Conservation (phyloP, 2,888 invertebrate species). For the Lissocephala sabroskyi region DNA sequence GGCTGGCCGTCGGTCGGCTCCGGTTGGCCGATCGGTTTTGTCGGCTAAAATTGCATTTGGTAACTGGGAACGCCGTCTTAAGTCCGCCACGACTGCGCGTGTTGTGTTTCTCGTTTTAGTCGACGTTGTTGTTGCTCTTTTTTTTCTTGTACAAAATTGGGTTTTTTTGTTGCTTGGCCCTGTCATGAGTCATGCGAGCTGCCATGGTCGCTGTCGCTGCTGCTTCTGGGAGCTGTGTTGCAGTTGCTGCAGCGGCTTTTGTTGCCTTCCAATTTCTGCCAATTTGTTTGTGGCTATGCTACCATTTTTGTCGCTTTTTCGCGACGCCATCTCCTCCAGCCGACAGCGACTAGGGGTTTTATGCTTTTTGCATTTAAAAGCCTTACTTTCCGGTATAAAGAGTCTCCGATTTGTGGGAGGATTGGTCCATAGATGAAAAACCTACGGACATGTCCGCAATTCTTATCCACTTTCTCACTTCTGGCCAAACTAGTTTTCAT, state of each 20-base stretch:
- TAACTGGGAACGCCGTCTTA: conserved; percentile 23
- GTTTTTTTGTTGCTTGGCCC: conserved; percentile 3
- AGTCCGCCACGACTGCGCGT: not conserved
- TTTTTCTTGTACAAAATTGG: not conserved
- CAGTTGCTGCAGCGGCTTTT: conserved; percentile 31
- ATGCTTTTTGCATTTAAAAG: too few relatives aligned
- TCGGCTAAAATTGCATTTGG: conserved; percentile 65
- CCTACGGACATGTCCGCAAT: too few relatives aligned
- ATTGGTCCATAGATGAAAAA: too few relatives aligned
- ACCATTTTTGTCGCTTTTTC: conserved; percentile 26
- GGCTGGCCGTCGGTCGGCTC: not conserved
- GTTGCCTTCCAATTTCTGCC: conserved; percentile 62
- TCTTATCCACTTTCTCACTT: too few relatives aligned
- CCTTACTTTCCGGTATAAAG: too few relatives aligned
- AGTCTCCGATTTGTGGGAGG: too few relatives aligned
- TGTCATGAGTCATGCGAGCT: conserved; percentile 14
- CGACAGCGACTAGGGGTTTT: too few relatives aligned
- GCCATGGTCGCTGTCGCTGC: too few relatives aligned
- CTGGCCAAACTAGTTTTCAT: too few relatives aligned
- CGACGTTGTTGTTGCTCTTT: not conserved
- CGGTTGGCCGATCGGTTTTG: conserved; percentile 29
- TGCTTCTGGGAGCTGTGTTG: conserved; percentile 12
- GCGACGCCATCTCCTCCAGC: too few relatives aligned
- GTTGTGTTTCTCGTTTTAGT: conserved; percentile 1
- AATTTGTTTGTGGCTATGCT: conserved; percentile 56